phyloP scores from a whole-genome alignment of 1,140 invertebrate genomes.

The Helicoverpa zea region DNA sequence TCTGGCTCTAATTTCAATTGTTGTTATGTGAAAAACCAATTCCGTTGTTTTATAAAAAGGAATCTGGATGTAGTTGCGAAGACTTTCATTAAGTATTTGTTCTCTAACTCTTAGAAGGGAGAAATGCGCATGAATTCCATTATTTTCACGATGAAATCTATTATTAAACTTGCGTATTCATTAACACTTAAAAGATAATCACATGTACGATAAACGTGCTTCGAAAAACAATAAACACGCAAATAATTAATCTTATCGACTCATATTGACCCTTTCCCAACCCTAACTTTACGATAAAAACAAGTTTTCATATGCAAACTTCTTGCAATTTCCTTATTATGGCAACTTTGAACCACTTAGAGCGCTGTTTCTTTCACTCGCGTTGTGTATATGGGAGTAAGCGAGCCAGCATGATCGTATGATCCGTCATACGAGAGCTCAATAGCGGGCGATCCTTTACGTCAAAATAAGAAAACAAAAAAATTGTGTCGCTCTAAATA shows the following conservation, averaged over 20 bases:
- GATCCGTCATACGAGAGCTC: constrained; percentile 75
- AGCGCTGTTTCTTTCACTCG: constrained; percentile 58
- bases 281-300: constrained; percentile 17
- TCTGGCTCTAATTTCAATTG: not conserved
- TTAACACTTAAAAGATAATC: constrained; percentile 6
- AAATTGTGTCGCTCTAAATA: constrained; percentile 53
- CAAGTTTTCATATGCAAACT: constrained; percentile 57
- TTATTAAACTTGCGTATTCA: constrained; percentile 6
- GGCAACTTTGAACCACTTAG: constrained; percentile 61
- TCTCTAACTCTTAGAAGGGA: no score
- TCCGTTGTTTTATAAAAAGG: not conserved
- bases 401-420: constrained; percentile 74
- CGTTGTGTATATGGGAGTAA: constrained; percentile 48
- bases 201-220: constrained; percentile 3
- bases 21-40: not conserved
- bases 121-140: not conserved
- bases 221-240: not conserved
- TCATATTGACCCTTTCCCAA: constrained; percentile 46
- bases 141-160: not conserved
- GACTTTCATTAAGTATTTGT: no score
- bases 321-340: constrained; percentile 60
- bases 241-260: constrained; percentile 28
- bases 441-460: constrained; percentile 66
- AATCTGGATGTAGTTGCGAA: no score
- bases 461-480: constrained; percentile 79